Conservation (phyloP, 2,113 vertebrate genomes). For the Micronycteris hirsuta region DNA sequence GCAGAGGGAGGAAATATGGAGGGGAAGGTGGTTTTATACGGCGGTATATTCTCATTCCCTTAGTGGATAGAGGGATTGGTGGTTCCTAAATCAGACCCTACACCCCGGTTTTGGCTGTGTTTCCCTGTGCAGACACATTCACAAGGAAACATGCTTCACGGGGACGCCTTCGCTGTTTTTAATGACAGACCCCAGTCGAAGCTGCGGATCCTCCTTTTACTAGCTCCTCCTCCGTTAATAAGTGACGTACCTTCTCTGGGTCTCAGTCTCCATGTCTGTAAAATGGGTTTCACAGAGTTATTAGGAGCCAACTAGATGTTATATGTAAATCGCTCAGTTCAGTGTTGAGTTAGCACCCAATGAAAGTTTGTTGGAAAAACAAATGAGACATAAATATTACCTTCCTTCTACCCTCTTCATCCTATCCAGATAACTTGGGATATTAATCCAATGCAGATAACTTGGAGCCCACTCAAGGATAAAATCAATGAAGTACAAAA, state of each 20-base stretch:
- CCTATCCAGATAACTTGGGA: neutral
- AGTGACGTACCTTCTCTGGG: neutral
- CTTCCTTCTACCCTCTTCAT: neutral
- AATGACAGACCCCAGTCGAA: neutral
- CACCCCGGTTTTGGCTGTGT: neutral
- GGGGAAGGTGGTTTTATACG: neutral
- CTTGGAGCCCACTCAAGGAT: neutral
- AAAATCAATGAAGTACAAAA: neutral
- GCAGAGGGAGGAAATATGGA: neutral
- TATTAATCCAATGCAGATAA: neutral
- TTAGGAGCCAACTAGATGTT: neutral
- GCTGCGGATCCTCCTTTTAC: neutral
- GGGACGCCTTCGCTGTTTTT: neutral
- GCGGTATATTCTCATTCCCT: neutral
- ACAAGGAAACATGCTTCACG: neutral
- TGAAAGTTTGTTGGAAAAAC: neutral
- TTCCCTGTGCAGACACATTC: neutral
- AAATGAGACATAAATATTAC: neutral
- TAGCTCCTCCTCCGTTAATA: neutral
- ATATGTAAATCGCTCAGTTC: neutral
- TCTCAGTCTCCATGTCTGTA: neutral
- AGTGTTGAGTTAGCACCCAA: neutral
- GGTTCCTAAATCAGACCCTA: neutral
- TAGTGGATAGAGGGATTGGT: neutral
- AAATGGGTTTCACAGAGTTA: neutral